Conservation (phyloP, 1,140 invertebrate genomes). For the Caenorhabditis elegans region DNA sequence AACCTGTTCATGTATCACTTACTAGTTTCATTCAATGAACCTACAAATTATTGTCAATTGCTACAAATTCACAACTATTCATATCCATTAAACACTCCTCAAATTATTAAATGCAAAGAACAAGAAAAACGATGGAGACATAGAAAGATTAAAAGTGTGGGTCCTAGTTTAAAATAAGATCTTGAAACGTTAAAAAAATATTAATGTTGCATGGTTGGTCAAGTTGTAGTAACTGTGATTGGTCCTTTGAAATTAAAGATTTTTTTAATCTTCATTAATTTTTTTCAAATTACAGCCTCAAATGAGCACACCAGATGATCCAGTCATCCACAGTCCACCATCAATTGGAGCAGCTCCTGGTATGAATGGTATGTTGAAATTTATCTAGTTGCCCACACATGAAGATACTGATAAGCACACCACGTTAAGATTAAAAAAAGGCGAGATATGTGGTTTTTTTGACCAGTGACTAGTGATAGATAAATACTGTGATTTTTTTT, state of each 20-base stretch:
- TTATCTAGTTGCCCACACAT: background rate
- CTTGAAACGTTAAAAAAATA: background rate
- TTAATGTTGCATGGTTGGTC: background rate
- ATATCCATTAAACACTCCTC: background rate
- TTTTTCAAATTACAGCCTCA: slow-evolving; percentile 51
- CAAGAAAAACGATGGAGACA: background rate
- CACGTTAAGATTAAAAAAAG: too few relatives aligned
- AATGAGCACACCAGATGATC: slow-evolving; percentile 57
- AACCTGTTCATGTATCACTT: background rate
- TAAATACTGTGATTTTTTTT: too few relatives aligned
- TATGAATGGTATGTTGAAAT: background rate
- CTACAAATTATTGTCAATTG: background rate
- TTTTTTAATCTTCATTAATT: background rate
- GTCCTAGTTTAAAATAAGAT: background rate
- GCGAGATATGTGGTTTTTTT: too few relatives aligned
- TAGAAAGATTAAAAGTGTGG: background rate
- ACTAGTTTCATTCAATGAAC: background rate
- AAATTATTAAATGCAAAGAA: too few relatives aligned
- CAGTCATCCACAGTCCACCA: slow-evolving; percentile 54
- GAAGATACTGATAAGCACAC: too few relatives aligned
- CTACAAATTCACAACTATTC: too few relatives aligned
- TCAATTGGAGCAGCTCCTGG: slow-evolving; percentile 37
- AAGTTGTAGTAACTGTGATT: background rate
- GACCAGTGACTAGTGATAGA: too few relatives aligned
- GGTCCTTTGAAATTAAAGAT: background rate